A percentile compares a stretch with the other conserved stretches of the same genome.
Evolutionary conservation across 2,113 vertebrate genomes (phyloP).

Genomic region (Balaenoptera acutorostrata): DNA sequence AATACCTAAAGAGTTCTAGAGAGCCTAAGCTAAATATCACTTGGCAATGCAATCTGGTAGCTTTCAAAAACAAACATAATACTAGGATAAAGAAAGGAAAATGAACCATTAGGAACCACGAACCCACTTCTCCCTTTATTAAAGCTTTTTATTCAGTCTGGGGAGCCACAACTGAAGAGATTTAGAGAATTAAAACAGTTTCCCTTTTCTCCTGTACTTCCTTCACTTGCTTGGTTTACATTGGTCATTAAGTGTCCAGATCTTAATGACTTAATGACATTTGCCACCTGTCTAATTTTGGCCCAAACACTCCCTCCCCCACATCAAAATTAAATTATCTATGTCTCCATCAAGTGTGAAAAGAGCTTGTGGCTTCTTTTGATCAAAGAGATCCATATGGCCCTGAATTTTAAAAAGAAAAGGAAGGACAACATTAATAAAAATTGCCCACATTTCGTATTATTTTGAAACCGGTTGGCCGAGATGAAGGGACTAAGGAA

Average conservation of each 20-base stretch:
- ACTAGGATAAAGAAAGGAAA: not conserved
- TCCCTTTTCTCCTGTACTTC: not conserved
- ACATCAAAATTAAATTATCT: conserved; percentile 33
- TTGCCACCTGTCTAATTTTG: not conserved
- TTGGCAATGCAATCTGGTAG: not conserved
- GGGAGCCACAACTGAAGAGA: not conserved
- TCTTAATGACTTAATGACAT: not conserved
- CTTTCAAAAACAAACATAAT: not conserved
- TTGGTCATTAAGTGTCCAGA: not conserved
- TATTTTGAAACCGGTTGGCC: conserved; percentile 42
- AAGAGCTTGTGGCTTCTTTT: not conserved
- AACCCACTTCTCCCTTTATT: not conserved
- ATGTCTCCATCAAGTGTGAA: not conserved
- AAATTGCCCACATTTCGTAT: not conserved
- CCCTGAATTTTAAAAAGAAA: conserved; percentile 32
- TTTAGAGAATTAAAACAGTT: not conserved
- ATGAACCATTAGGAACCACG: not conserved
- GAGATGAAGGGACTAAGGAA: not conserved
- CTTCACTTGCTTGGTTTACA: not conserved
- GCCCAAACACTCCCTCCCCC: not conserved
- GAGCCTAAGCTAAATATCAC: not conserved
- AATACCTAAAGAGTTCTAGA: not conserved
- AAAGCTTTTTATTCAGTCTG: not conserved
- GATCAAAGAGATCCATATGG: not conserved
- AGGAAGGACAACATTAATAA: not conserved